These are phyloP conservation scores for Eulemur rufifrons DNA, from an alignment of 2,113 vertebrate species.

Conservation along the genomic window DNA sequence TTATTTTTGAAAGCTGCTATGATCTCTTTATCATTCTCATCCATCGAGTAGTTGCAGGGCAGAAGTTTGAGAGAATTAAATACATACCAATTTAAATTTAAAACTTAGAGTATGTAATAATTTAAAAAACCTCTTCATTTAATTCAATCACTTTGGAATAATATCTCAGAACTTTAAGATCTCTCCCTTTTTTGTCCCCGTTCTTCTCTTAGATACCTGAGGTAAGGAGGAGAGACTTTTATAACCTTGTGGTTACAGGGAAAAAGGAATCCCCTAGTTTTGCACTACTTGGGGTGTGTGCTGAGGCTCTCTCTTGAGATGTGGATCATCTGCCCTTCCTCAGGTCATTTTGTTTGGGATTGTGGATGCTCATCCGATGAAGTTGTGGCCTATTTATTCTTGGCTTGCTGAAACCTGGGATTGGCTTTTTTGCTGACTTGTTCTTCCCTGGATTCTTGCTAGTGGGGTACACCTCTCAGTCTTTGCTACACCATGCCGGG, in stretches of 20 bases:
- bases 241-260: background rate
- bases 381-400: background rate
- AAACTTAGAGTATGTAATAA: background rate
- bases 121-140: background rate
- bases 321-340: background rate
- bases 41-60: background rate
- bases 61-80: background rate
- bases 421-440: background rate
- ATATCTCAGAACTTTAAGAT: background rate
- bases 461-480: background rate
- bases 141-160: background rate
- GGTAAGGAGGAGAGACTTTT: background rate
- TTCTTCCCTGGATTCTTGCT: background rate
- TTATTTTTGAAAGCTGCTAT: background rate
- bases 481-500: background rate
- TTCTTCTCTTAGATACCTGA: background rate
- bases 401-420: background rate
- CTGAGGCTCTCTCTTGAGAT: background rate
- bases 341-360: background rate
- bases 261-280: background rate
- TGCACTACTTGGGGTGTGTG: background rate
- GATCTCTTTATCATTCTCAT: background rate
- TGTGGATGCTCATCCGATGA: background rate
- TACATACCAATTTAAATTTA: background rate
- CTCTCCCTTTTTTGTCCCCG: background rate